phyloP scores from a whole-genome alignment of 2,113 vertebrate genomes.

The Castor canadensis region DNA sequence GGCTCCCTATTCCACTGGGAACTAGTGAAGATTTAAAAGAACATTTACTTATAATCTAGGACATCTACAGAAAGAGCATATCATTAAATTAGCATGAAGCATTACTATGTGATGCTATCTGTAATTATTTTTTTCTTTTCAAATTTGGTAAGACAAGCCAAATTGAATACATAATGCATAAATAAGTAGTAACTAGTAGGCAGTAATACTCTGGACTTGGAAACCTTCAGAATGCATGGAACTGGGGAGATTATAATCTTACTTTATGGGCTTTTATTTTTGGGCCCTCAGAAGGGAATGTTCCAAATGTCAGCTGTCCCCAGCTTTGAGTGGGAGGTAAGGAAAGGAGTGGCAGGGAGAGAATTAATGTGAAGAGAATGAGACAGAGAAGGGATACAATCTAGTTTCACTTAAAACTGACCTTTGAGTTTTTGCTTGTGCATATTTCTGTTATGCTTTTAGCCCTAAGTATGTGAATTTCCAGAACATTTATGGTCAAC shows the following conservation, averaged over 20 bases:
- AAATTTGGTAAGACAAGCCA: not conserved
- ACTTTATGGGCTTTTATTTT: not conserved
- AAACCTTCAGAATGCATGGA: not conserved
- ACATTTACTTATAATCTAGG: not conserved
- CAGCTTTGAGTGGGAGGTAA: not conserved
- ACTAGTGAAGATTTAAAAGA: not conserved
- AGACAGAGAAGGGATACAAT: not conserved
- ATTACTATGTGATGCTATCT: not conserved
- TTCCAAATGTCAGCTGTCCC: not conserved
- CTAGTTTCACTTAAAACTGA: not conserved
- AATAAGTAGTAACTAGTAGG: not conserved
- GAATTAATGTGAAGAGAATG: not conserved
- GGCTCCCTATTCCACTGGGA: not conserved
- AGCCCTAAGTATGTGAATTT: not conserved
- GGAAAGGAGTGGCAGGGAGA: not conserved
- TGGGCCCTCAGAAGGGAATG: not conserved
- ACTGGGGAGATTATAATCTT: not conserved
- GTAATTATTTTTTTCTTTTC: too few relatives aligned
- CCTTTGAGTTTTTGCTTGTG: not conserved
- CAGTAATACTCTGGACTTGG: not conserved
- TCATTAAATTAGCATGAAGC: not conserved
- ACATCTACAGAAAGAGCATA: not conserved
- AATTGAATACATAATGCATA: not conserved
- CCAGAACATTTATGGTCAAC: not conserved
- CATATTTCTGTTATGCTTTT: not conserved